phyloP scores from a whole-genome alignment of 2,113 vertebrate species.

The Hemibates koningsi region DNA sequence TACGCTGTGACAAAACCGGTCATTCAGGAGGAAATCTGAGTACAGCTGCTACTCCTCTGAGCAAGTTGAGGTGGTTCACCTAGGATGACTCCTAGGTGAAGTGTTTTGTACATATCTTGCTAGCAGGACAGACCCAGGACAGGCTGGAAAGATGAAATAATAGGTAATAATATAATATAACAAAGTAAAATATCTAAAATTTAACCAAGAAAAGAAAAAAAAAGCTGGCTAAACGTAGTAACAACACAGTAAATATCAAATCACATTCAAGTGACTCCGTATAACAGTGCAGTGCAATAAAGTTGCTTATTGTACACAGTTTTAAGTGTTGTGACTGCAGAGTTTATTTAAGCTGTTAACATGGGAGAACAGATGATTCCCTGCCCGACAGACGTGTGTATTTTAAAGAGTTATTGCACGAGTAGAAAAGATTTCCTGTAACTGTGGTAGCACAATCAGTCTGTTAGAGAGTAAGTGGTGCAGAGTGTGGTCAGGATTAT shows the following conservation, averaged over 20 bases:
- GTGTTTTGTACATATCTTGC: neutral
- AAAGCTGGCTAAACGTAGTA: neutral
- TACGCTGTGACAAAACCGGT: neutral
- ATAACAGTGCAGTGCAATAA: neutral
- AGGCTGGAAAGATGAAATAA: neutral
- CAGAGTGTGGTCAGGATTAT: neutral
- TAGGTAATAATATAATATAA: neutral
- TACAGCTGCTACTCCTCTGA: neutral
- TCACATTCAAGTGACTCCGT: neutral
- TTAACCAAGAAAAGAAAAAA: neutral
- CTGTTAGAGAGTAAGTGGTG: neutral
- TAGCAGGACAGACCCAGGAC: neutral
- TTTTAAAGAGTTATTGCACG: neutral
- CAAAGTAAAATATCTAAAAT: neutral
- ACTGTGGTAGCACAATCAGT: neutral
- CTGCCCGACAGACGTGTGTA: neutral
- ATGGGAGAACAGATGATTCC: neutral
- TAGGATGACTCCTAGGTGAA: neutral
- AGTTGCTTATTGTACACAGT: neutral
- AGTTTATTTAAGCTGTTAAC: neutral
- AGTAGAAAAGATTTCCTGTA: neutral
- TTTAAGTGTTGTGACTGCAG: neutral
- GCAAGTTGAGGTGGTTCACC: neutral
- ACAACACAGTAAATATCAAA: neutral
- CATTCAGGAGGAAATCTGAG: neutral